A percentile compares a stretch with the other conserved stretches of the same genome.
Evolutionary conservation across 2,113 vertebrate genomes (phyloP).

Genomic region (Eolophus roseicapilla): DNA sequence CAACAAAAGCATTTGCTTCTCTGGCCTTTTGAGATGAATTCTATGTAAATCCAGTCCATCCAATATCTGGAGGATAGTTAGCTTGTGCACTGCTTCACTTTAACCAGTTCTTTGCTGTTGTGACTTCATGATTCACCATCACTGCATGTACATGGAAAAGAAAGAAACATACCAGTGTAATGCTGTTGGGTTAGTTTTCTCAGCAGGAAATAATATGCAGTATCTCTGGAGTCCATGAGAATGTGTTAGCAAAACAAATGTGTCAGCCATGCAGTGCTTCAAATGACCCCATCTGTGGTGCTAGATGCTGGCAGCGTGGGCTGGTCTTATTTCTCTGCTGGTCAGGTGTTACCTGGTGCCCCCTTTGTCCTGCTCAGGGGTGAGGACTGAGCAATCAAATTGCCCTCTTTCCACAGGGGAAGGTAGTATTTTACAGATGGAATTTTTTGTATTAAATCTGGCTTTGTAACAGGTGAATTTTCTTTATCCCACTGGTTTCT

Average conservation of each 20-base stretch:
- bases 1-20: conserved; percentile 32
- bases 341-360: background rate
- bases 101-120: conserved; percentile 12
- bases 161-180: background rate
- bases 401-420: background rate
- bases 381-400: background rate
- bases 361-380: background rate
- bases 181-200: background rate
- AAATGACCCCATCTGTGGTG: background rate
- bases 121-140: conserved; percentile 70
- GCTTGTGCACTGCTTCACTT: background rate
- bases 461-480: background rate
- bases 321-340: background rate
- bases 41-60: conserved; percentile 17
- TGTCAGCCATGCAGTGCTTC: background rate
- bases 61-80: background rate
- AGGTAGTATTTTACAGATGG: background rate
- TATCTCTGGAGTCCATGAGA: background rate
- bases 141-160: conserved; percentile 40
- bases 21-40: conserved; percentile 24
- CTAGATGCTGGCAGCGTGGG: background rate
- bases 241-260: background rate
- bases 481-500: background rate
- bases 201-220: background rate
- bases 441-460: conserved; percentile 12